Evolutionary conservation across 2,113 vertebrate species (phyloP).

Genomic region (Cyrtonyx montezumae): DNA sequence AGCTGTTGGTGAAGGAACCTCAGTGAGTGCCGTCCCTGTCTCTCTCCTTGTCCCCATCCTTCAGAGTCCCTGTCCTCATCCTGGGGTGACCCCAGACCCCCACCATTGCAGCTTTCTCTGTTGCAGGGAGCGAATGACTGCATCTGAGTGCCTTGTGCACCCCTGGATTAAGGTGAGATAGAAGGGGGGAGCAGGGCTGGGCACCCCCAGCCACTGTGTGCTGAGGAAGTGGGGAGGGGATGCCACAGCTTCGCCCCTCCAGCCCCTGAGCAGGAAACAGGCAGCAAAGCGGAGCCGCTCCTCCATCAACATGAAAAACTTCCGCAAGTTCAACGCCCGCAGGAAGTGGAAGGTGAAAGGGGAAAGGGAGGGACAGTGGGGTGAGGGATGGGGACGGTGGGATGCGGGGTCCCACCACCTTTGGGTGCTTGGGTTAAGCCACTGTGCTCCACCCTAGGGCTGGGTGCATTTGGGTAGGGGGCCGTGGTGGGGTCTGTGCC

Average conservation of each 20-base stretch:
- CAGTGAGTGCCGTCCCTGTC: slow-evolving; percentile 47
- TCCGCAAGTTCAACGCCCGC: slow-evolving; percentile 81
- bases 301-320: slow-evolving; percentile 86
- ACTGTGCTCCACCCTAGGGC: neutral
- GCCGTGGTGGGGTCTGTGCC: accelerated
- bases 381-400: neutral
- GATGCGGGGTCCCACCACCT: neutral
- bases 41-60: too few species aligned
- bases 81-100: accelerated
- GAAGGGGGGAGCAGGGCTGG: accelerated
- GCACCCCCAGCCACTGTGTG: neutral
- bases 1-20: slow-evolving; percentile 80
- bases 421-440: neutral
- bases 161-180: slow-evolving; percentile 85
- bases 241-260: neutral
- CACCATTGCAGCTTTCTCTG: accelerated
- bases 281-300: slow-evolving; percentile 75
- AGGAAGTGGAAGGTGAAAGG: slow-evolving; percentile 82
- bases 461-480: neutral
- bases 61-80: too few species aligned
- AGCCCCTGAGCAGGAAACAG: slow-evolving; percentile 79
- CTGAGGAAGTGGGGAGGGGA: neutral
- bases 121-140: slow-evolving; percentile 77
- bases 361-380: neutral
- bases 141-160: slow-evolving; percentile 76